Evolutionary conservation across 2,113 vertebrate genomes (phyloP).

Genomic region (Cygnus atratus): DNA sequence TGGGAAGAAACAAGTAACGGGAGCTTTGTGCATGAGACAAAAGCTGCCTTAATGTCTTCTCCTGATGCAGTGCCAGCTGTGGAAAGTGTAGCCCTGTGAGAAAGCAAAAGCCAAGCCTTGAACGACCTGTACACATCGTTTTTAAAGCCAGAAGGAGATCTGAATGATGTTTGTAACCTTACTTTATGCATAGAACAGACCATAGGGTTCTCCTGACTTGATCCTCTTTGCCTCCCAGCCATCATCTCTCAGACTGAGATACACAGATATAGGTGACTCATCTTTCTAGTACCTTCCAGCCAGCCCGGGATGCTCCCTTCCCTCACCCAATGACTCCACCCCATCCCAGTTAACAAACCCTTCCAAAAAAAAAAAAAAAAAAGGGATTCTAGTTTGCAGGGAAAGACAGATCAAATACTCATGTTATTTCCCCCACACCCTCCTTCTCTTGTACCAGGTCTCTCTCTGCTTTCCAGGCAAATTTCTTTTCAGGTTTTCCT

Average conservation of each 20-base stretch:
- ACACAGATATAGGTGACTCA: rapidly evolving
- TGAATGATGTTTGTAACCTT: background rate
- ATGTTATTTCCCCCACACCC: background rate
- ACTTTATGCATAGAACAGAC: background rate
- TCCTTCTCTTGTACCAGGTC: background rate
- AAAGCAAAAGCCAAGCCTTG: background rate
- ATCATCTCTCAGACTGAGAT: background rate
- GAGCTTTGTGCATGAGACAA: background rate
- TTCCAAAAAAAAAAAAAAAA: background rate
- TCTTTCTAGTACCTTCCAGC: background rate
- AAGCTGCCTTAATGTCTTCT: background rate
- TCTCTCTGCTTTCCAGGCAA: background rate
- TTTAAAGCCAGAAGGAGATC: background rate
- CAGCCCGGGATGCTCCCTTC: background rate
- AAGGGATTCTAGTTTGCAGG: background rate
- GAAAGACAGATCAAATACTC: background rate
- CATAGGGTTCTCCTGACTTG: background rate
- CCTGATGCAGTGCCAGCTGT: background rate
- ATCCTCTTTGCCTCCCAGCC: background rate
- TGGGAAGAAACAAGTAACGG: background rate
- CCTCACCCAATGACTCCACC: too few relatives aligned
- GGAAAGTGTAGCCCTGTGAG: background rate
- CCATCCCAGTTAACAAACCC: background rate
- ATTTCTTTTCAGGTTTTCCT: background rate
- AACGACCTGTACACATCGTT: background rate